Evolutionary conservation across 2,797 vertebrate species (phyloP).

Genomic region (Dendrocincla fuliginosa): DNA sequence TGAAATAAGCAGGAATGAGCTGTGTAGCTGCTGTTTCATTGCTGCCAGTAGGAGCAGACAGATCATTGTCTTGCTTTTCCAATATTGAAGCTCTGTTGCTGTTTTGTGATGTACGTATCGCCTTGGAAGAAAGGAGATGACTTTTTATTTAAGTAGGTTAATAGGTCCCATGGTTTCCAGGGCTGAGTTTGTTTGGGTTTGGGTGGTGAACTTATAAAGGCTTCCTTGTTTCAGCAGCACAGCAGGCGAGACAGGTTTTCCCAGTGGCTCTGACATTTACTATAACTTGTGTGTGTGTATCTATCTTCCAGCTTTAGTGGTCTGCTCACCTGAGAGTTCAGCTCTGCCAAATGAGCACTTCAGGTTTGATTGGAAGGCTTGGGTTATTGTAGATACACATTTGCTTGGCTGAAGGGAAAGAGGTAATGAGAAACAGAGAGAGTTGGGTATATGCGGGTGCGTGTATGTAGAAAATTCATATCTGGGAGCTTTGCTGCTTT

Average conservation of each 20-base stretch:
- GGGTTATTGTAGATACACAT: neutral
- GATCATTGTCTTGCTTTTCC: neutral
- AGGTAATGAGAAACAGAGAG: neutral
- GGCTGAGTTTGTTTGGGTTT: constrained; percentile 21
- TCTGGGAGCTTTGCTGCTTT: neutral
- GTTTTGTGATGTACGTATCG: neutral
- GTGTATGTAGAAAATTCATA: neutral
- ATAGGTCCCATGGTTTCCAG: neutral
- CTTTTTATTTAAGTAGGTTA: constrained; percentile 9
- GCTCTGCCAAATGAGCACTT: constrained; percentile 32
- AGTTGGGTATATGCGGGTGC: neutral
- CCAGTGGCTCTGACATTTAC: constrained; percentile 65
- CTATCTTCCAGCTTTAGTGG: neutral
- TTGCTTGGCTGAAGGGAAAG: neutral
- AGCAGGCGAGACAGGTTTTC: constrained; percentile 47
- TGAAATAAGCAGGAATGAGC: neutral
- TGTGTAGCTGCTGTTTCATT: neutral
- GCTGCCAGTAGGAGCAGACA: neutral
- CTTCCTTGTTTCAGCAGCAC: constrained; percentile 22
- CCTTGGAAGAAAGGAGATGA: neutral
- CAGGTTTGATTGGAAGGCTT: neutral
- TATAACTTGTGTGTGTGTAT: constrained; percentile 2
- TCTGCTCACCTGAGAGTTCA: neutral
- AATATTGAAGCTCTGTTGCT: neutral
- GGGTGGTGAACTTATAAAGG: constrained; percentile 33